Evolutionary conservation across 2,113 vertebrate genomes (phyloP).

Genomic region (Toxotes jaculatrix): DNA sequence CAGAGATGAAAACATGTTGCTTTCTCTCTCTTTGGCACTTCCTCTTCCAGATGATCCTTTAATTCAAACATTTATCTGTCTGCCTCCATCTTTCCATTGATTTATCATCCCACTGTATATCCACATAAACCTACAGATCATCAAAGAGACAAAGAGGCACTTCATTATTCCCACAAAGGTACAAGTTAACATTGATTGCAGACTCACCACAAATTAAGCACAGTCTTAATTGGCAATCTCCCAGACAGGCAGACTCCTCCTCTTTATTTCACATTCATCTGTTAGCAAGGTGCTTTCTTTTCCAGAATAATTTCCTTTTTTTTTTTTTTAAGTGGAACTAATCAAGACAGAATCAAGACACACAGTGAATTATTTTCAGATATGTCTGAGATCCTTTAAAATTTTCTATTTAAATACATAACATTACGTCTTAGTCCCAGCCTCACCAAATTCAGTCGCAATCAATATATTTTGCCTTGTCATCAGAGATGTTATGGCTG

Average conservation of each 20-base stretch:
- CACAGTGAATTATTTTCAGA: background rate
- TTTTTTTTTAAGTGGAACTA: background rate
- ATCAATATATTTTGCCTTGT: background rate
- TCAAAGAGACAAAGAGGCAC: slow-evolving; percentile 11
- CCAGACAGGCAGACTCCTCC: slow-evolving; percentile 17
- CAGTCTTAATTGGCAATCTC: slow-evolving; percentile 60
- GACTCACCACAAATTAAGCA: slow-evolving; percentile 41
- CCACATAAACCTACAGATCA: too few relatives aligned
- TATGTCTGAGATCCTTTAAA: background rate
- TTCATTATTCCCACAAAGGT: slow-evolving; percentile 57
- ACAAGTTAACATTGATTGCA: slow-evolving; percentile 59
- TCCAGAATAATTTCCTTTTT: slow-evolving; percentile 17
- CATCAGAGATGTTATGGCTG: slow-evolving; percentile 1
- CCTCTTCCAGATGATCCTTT: background rate
- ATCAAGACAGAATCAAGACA: slow-evolving; percentile 10
- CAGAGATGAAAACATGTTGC: background rate
- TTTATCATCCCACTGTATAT: background rate
- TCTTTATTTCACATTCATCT: slow-evolving; percentile 1
- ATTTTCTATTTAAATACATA: slow-evolving; percentile 1
- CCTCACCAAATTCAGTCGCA: background rate
- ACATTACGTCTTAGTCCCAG: background rate
- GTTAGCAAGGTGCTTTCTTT: slow-evolving; percentile 21
- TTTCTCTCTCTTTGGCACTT: background rate
- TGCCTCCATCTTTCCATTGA: background rate
- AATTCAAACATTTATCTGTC: slow-evolving; percentile 1